Base-by-base conservation (phyloP, 1,140 invertebrate genomes). In the Heliconius congener region DNA sequence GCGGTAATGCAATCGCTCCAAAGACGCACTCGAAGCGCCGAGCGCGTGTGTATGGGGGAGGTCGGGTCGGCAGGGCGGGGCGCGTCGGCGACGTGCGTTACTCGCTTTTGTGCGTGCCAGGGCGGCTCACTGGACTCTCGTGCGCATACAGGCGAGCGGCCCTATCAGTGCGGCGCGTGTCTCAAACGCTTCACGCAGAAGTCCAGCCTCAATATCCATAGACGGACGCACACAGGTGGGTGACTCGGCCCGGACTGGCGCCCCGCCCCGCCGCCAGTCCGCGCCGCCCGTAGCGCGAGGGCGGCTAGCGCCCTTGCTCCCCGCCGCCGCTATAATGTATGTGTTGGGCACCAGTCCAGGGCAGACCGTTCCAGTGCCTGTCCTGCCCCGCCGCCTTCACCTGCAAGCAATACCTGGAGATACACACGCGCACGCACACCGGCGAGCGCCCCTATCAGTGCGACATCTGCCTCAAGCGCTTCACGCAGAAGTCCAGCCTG, bases 161-260 rank as follows among this genome's bases (percentile, higher is more conserved):
- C 97, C 96, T 95, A 97, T 96, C 95, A 96, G 94, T 97, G 97
- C 93, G 95, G 96, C 86, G 94, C 95, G 80, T 96, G 96, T 88
- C 95, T 96, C 82, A 96, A 96, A 89, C 95, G 96, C 93, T 97
- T 96, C 93, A 96, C 96, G 81, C 96, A 96, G 89, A 97, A 97
- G 91, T 96, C 96, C 86, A 96, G 96, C 88, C 94, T 96, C 82
- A 96, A 97, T 95, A 97, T 97, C 86, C 97, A 97, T 95, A 97
- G 97, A 90, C 95, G 97, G 81, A 97, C 97, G 82, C 97, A 97
- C 91, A 96, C 96, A 84, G 96, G 93, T 95, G 92, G 91, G 93
- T 94, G 86, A 86, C 90, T 86, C 86, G 87, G 60, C 27, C 57
- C 89, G 91, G 23, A 23, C 23, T 23, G 23, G 23, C 23, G 23